Base-by-base conservation (phyloP, 2,888 invertebrate genomes). In the Dynastes hyllus region DNA sequence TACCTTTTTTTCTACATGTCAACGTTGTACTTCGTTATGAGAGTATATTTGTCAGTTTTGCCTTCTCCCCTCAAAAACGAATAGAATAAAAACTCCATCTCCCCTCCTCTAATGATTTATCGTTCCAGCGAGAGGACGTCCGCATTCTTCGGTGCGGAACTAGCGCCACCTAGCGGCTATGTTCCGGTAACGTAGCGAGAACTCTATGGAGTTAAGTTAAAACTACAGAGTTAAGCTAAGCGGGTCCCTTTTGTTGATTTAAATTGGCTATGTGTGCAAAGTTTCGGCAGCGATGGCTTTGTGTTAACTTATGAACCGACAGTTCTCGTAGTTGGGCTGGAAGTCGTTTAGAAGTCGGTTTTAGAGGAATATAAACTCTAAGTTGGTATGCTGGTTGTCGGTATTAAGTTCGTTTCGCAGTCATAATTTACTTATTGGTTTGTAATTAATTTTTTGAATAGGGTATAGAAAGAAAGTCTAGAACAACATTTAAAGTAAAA, bases 181-280 rank as follows among this genome's bases (percentile, higher is more conserved):
- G 16, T 55, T n/a, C 55, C 5, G 16, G 2, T 16, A 16, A 9
- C 55, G 55, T 45, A 45, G 9, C 55, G 55, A 22, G 16, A 22
- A 55, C 22, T 27, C 22, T 27, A 8, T 22, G 4, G 63, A 63
- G 63, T 63, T 63, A 75, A 75, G 61, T 75, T 61, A 75, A 75
- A 61, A 61, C 61, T 61, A 40, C 61, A 50, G 61, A 61, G 45
- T 45, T 61, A 75, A 75, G 16, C 61, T 11, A 37, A 45, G 3
- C 40, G 61, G 50, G 61, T 63, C 61, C 27, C 40, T 37, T 75
- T 75, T 61, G 45, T 75, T 75, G 61, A 75, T 61, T 75, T 75
- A 75, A 53, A 71, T 69, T 69, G 27, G 69, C 63, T 63, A 63
- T 63, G 22, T 69, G 69, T 69, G 51, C 9, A 51, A 69, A 69